Evolutionary conservation across 2,888 invertebrate genomes (phyloP), one percentile per base, ranked within the genome.

Genomic region (Epistrophe grossulariae): DNA sequence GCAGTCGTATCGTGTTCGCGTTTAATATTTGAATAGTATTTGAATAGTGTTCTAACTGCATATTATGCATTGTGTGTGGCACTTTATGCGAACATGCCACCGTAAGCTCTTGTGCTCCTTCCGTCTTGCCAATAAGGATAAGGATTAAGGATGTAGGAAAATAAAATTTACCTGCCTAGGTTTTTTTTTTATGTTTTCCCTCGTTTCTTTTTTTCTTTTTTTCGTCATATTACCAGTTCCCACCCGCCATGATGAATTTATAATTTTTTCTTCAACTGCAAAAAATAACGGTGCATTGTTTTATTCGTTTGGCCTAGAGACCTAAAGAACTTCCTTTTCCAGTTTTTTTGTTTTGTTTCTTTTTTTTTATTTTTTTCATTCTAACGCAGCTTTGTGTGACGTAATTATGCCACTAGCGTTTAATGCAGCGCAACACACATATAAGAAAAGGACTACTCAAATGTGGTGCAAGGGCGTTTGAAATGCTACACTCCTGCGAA

Each of bases 231-330:
- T 11, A 6, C 38, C 1, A 6, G 3, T 24, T 24, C 24, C 24
- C 24, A 3, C 24, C 24, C 40, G 38, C 17, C 57, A 43, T 57
- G 50, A 74, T 78, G 70, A 79, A 78, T 70, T 70, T 78, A 62
- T 70, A 15, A 70, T 74, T 77, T 68, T 77, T 38, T n/a, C 55
- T 48, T 38, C 48, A 72, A 52, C 38, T 45, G 10, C 17, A 43
- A 24, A 68, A n/a, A 50, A 31, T 50, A 38, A 68, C 50, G 68
- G 19, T 50, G 40, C 55, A 55, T 81, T 81, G 70, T 85, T 68
- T 40, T 35, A 35, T 48, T 48, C 43, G 64, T 35, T n/a, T 79
- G 78, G 85, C 85, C 85, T 85, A 79, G 73, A 85, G 85, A 85
- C 82, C 82, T 74, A 79, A 59, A 85, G 78, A 78, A 24, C 57